Percentiles rank a stretch among this genome's conserved stretches.
Evolutionary conservation across 2,888 invertebrate genomes (phyloP).

Genomic region (Chouioia cunea): DNA sequence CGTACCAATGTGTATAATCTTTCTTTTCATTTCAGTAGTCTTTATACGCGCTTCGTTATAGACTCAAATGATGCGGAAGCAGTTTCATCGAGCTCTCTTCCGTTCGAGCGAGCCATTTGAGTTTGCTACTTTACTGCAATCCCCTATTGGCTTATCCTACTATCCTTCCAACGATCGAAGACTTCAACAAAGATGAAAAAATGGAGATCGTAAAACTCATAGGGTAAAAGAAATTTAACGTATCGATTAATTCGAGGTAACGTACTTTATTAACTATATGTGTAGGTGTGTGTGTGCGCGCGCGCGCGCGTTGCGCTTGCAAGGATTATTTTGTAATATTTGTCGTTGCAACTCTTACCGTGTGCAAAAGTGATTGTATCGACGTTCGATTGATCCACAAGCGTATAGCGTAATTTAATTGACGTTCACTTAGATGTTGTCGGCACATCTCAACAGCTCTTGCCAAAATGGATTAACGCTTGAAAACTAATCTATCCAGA

Average conservation of each 20-base stretch:
- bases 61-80: constrained; percentile 29
- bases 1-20: too few species aligned
- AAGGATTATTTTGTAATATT: too few species aligned
- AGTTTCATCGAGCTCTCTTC: constrained; percentile 28
- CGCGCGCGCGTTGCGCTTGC: too few species aligned
- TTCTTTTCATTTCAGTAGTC: constrained; percentile 1
- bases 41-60: constrained; percentile 25
- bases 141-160: constrained; percentile 7
- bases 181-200: constrained; percentile 6
- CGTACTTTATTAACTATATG: background rate
- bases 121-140: constrained; percentile 15
- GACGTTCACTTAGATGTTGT: too few species aligned
- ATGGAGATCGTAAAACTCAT: constrained; percentile 21
- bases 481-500: constrained; percentile 6
- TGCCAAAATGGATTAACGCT: background rate
- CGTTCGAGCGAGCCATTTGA: constrained; percentile 15
- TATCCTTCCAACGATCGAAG: background rate
- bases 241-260: background rate
- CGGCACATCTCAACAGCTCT: too few species aligned
- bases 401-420: too few species aligned
- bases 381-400: too few species aligned
- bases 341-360: too few species aligned
- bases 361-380: too few species aligned
- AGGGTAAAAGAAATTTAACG: constrained; percentile 1
- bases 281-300: too few species aligned